Evolutionary conservation across 2,113 vertebrate species (phyloP), one percentile per base, ranked within the genome.

Genomic region (Plestiodon gilberti): DNA sequence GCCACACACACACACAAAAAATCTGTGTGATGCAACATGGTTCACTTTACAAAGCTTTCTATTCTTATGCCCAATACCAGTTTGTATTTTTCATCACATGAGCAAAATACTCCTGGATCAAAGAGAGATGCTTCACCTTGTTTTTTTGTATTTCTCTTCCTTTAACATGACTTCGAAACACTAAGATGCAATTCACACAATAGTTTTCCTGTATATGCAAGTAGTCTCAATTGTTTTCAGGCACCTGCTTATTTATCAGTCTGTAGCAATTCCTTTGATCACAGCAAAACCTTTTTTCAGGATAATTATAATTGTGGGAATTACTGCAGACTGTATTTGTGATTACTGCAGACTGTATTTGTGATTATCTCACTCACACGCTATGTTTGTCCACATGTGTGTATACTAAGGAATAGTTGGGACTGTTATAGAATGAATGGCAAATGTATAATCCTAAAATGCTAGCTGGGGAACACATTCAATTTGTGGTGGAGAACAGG

Each of bases 101-200:
- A 30, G 33, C 14, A 81, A 48, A 28, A 73, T 30, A 22, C 28
- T 82, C n/a, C 48, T 25, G 43, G 38, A 43, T 61, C 61, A 64
- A 25, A 80, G 3, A 28, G 10, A 4, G 23, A 65, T 61, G 23
- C 18, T 40, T 17, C 35, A 52, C 30, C 20, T 82, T 17, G 33
- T 38, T 71, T n/a, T 70, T 70, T 82, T 62, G 52, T 43, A 82
- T 83, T 73, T 74, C 35, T 73, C 69, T 73, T 65, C 78, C 33
- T 81, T 82, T 28, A 82, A 82, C 11, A 4, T 70, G 65, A 33
- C 43, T 70, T 9, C n/a, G 22, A n/a, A 55, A 11, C 52, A 48
- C n/a, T 82, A 28, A 57, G 35, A 43, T 5, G 18, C 48, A 35
- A 5, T 33, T n/a, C 20, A 25, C 33, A 71, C 22, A 82, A 82